Evolutionary conservation across 2,888 invertebrate species (phyloP), one percentile per base, ranked within the genome.

Genomic region (Machimus atricapillus): DNA sequence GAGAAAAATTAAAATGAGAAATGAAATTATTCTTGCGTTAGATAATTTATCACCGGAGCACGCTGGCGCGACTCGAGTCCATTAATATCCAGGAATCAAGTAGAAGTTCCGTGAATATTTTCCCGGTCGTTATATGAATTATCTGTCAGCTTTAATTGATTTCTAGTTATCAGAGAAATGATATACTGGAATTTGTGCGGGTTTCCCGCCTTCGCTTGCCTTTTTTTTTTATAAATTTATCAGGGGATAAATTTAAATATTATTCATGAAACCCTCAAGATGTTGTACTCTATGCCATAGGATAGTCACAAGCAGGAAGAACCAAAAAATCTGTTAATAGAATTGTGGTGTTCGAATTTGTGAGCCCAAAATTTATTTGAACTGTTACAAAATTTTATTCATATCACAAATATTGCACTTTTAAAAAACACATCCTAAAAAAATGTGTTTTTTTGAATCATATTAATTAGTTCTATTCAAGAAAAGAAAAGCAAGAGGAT

Each of bases 131-230:
- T 37, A 19, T 58, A 66, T 66, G 58, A 31, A 82, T 82, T 34
- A 23, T 82, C 56, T 81, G 81, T 12, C 56, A 82, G 12, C 37
- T 66, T 19, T 82, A 82, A 82, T 82, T 82, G 58, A 82, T 82
- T 82, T 66, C 81, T 66, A 27, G 46, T 56, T 81, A 56, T 81
- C 81, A 81, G 52, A 31, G 52, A 56, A 52, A 56, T 27, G 46
- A 14, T 19, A 56, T 79, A 76, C 16, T 76, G 76, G 40, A 37
- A 76, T 76, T 76, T 31, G 40, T 76, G 66, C 66, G 23, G 23
- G 8, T 66, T 66, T 58, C 58, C 19, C 66, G 27, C 66, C 66
- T 66, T 66, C 8, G 14, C 19, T 23, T 27, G 9, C 19, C 66
- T 66, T 12, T 66, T 66, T 66, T 66, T 27, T 66, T 27, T 56